Evolutionary conservation across 1,140 invertebrate species (phyloP).

Genomic region (Kradibia gibbosae): DNA sequence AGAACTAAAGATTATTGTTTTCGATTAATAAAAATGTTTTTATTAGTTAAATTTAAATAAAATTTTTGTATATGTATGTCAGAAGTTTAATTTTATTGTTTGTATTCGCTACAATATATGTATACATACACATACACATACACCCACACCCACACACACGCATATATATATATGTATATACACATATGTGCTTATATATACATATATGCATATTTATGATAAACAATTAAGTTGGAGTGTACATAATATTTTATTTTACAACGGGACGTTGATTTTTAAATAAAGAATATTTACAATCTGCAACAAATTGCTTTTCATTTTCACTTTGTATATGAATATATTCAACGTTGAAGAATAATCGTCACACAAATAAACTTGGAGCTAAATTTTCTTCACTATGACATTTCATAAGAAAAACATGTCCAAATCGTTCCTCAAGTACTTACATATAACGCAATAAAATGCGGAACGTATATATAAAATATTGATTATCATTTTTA

Average conservation of each 20-base stretch:
- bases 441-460: slow-evolving; percentile 21
- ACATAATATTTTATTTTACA: slow-evolving; percentile 67
- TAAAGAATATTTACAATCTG: slow-evolving; percentile 55
- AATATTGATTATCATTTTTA: slow-evolving; percentile 48
- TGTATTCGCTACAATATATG: not conserved
- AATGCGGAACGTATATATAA: slow-evolving; percentile 35
- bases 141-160: not conserved
- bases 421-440: slow-evolving; percentile 30
- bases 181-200: not conserved
- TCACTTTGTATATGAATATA: slow-evolving; percentile 43
- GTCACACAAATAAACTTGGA: slow-evolving; percentile 38
- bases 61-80: not conserved
- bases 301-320: slow-evolving; percentile 20
- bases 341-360: slow-evolving; percentile 46
- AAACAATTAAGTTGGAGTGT: slow-evolving; percentile 71
- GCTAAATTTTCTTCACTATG: slow-evolving; percentile 33
- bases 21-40: too few species aligned
- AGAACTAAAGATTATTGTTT: too few species aligned
- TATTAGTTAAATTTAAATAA: too few species aligned
- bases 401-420: slow-evolving; percentile 43
- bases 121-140: not conserved
- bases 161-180: not conserved
- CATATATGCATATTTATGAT: slow-evolving; percentile 54
- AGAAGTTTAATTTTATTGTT: slow-evolving; percentile 4
- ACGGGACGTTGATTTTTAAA: slow-evolving; percentile 55